phyloP scores from a whole-genome alignment of 2,113 vertebrate species.

The Chionomys nivalis region DNA sequence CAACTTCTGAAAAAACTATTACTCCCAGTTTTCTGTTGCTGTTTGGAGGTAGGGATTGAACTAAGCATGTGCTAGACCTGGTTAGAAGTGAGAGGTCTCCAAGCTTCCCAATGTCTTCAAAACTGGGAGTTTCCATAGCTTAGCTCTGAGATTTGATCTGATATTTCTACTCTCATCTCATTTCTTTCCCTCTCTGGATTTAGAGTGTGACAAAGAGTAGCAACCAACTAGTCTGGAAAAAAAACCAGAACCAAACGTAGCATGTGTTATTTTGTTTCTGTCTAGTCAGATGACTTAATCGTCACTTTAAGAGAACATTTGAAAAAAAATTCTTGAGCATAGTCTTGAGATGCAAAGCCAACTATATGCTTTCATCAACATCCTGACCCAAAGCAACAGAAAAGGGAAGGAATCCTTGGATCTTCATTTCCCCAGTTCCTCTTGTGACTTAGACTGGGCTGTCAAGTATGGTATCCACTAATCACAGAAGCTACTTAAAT shows the following conservation, averaged over 20 bases:
- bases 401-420: neutral
- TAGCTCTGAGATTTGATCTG: neutral
- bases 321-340: neutral
- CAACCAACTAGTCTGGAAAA: neutral
- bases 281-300: neutral
- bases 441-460: neutral
- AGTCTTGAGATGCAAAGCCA: conserved; percentile 1
- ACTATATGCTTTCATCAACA: neutral
- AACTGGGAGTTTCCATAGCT: neutral
- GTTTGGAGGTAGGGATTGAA: neutral
- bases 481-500: neutral
- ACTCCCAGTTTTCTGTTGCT: neutral
- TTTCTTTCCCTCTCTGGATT: conserved; percentile 3
- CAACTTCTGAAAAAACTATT: neutral
- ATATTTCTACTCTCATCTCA: neutral
- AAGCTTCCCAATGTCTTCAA: neutral
- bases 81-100: neutral
- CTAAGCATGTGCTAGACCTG: neutral
- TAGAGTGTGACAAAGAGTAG: neutral
- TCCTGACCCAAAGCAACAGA: neutral
- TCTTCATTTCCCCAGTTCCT: neutral
- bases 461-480: neutral
- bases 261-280: neutral
- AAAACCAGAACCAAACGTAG: neutral
- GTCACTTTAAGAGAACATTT: neutral